Evolutionary conservation across 2,797 vertebrate genomes (phyloP).

Genomic region (Sebastes alutus): DNA sequence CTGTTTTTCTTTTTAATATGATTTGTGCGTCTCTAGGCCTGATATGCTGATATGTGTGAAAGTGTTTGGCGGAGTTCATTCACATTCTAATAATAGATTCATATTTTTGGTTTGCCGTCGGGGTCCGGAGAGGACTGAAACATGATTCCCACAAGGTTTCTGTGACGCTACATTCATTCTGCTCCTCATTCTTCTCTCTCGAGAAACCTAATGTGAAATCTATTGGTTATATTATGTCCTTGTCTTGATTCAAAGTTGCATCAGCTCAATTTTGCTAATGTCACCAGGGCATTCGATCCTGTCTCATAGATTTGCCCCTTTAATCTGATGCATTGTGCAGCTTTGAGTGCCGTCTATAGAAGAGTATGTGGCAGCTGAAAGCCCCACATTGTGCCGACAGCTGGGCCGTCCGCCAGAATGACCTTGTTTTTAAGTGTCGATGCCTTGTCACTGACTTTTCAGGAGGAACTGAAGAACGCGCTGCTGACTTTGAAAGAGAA

Average conservation of each 20-base stretch:
- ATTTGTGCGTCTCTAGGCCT: neutral
- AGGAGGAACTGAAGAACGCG: slow-evolving; percentile 84
- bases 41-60: slow-evolving; percentile 46
- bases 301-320: slow-evolving; percentile 8
- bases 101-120: slow-evolving; percentile 71
- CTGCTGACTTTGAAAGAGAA: slow-evolving; percentile 82
- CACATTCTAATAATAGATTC: slow-evolving; percentile 80
- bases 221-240: neutral
- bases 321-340: slow-evolving; percentile 20
- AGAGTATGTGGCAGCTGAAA: slow-evolving; percentile 60
- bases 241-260: neutral
- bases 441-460: slow-evolving; percentile 57
- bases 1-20: neutral
- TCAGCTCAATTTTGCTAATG: neutral
- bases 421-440: slow-evolving; percentile 51
- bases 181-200: neutral
- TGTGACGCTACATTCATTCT: slow-evolving; percentile 56
- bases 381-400: slow-evolving; percentile 39
- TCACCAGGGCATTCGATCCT: neutral
- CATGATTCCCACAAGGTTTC: slow-evolving; percentile 73
- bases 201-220: slow-evolving; percentile 5
- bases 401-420: slow-evolving; percentile 53
- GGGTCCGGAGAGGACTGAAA: slow-evolving; percentile 72
- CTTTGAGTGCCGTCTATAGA: slow-evolving; percentile 36
- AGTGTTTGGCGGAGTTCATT: slow-evolving; percentile 59